Base-by-base conservation (phyloP, 2,888 invertebrate genomes). In the Iphiclides podalirius region DNA sequence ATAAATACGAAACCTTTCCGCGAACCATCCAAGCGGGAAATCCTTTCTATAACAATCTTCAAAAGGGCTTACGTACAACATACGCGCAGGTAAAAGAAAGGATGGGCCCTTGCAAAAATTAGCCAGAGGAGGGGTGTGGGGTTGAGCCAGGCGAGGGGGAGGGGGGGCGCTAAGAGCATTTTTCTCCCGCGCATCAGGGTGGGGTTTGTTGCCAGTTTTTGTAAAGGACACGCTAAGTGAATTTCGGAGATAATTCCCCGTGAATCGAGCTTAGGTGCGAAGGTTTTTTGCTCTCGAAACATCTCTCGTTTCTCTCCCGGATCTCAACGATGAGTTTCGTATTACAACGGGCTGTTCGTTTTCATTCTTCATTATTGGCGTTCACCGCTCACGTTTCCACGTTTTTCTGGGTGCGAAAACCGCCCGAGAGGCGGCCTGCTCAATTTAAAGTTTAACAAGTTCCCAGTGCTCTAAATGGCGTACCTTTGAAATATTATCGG, bases 71-170 rank as follows among this genome's bases (percentile, higher is more conserved):
- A 61, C 64, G 57, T 58, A 59, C 58, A 59, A 57, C 60, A 63
- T 59, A 59, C 54, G 57, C 50, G 61, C 73, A 79, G 80, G 83
- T 81, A 79, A 78, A 82, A 83, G 84, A 85, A 80, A 79, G 75
- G n/a, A 71, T 64, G 60, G 66, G 61, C 65, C 78, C 75, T 79
- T 78, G 74, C 79, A 83, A 84, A 85, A 85, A 83, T 81, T 74
- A 70, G 70, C 76, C 67, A 64, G 58, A 59, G 64, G 57, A 55
- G 63, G 64, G 68, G n/a, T 15, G 17, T 55, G 64, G 52, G 49
- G 42, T 20, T 43, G n/a, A n/a, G 55, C 52, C 41, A 53, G 63
- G 64, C 60, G 53, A 51, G 42, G 54, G n/a, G 51, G 35, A 57
- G 64, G 59, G 60, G 56, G 58, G 58, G 58, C 42, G 54, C 56